A percentile compares a stretch with the other conserved stretches of the same genome.
Conservation (phyloP, 2,797 vertebrate species). For the Characodon lateralis region DNA sequence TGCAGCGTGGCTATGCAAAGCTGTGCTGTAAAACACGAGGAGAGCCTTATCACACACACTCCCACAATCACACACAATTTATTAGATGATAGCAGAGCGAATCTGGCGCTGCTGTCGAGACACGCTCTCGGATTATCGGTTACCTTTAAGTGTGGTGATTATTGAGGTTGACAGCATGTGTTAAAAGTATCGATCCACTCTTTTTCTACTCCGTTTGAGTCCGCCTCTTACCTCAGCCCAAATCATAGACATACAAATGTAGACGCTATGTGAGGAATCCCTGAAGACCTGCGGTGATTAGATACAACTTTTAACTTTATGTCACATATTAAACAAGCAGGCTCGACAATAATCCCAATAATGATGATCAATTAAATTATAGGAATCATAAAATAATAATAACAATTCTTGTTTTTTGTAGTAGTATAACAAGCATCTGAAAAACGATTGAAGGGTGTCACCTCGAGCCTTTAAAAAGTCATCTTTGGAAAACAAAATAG, state of each 20-base stretch:
- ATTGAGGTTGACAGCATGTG: constrained; percentile 41
- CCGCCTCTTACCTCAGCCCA: constrained; percentile 37
- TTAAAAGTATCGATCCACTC: constrained; percentile 22
- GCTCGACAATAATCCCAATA: background rate
- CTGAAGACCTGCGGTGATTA: no score
- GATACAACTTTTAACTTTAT: no score
- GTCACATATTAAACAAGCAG: no score
- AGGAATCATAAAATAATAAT: background rate
- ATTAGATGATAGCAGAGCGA: background rate
- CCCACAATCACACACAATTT: background rate
- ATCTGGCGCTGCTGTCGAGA: background rate
- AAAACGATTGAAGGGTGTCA: background rate
- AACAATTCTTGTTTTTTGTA: background rate
- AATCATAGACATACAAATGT: background rate
- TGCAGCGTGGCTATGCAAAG: constrained; percentile 21
- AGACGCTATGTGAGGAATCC: background rate
- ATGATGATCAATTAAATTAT: background rate
- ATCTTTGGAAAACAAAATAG: no score
- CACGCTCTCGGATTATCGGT: accelerated
- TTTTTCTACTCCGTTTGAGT: background rate
- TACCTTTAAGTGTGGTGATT: background rate
- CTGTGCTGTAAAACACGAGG: background rate
- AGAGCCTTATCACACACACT: background rate
- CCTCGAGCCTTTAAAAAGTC: background rate
- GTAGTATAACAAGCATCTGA: background rate